A percentile compares a stretch with the other conserved stretches of the same genome.
Evolutionary conservation across 2,888 invertebrate species (phyloP).

Genomic region (Abrostola triplasia): DNA sequence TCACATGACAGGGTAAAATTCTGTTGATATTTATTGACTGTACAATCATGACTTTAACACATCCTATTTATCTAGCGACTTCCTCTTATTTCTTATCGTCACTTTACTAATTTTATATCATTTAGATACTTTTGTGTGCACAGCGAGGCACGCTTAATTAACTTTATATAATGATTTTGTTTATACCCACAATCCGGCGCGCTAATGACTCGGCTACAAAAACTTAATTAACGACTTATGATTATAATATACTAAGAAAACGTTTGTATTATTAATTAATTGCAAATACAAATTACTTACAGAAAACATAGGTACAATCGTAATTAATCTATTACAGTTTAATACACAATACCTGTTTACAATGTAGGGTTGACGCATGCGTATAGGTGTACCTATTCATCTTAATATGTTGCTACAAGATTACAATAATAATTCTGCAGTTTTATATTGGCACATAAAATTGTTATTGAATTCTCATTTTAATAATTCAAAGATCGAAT

Average conservation of each 20-base stretch:
- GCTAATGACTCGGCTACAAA: conserved; percentile 42
- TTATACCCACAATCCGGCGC: conserved; percentile 28
- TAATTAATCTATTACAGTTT: conserved; percentile 17
- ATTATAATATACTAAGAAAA: background rate
- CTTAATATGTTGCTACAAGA: conserved; percentile 34
- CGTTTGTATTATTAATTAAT: conserved; percentile 20
- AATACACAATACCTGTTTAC: conserved; percentile 5
- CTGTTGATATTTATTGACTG: conserved; percentile 13
- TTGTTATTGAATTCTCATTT: conserved; percentile 39
- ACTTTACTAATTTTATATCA: conserved; percentile 49
- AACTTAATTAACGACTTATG: conserved; percentile 25
- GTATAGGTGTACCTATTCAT: background rate
- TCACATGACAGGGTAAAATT: background rate
- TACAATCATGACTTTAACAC: conserved; percentile 6
- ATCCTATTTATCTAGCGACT: conserved; percentile 30
- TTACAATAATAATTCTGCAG: conserved; percentile 31
- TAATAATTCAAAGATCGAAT: conserved; percentile 42
- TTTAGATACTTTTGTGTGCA: conserved; percentile 48
- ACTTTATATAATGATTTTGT: conserved; percentile 50
- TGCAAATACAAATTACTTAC: background rate
- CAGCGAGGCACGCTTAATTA: conserved; percentile 25
- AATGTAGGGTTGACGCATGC: conserved; percentile 20
- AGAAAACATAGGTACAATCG: background rate
- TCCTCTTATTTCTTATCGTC: conserved; percentile 41
- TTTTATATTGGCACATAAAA: conserved; percentile 50